Evolutionary conservation across 2,797 vertebrate species (phyloP), one percentile per base, ranked within the genome.

Genomic region (Trachurus trachurus): DNA sequence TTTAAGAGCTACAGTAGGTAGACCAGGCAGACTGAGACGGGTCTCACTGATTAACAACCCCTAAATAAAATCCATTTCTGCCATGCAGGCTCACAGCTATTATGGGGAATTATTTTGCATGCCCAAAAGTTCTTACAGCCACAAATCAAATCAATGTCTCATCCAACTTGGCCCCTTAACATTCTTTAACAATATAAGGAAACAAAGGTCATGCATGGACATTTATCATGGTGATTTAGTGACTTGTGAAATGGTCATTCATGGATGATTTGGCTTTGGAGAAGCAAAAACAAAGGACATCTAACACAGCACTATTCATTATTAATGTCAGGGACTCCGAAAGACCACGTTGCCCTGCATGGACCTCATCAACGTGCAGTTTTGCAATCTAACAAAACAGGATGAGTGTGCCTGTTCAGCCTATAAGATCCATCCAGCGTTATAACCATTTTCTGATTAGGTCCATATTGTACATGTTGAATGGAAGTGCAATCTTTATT

Each of bases 1-100:
- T 90, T 87, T 90, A 93, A 88, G 86, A 89, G 88, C 81, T 72
- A 78, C 86, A 68, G 80, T 87, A 80, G 85, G 85, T 88, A 84
- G 86, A 78, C 50, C 56, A 78, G 82, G 77, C 89, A 88, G 66
- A 84, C 72, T 82, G 54, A 62, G 73, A 88, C 66, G 26, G 76
- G 67, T 71, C 78, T 70, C n/a, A 13, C 87, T 90, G 88, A 94
- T 94, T 90, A 92, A 92, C 84, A 82, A 40, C 40, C 64, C 15
- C 76, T 81, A 89, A 92, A 89, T 83, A 89, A 85, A 90, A 90
- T 84, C 71, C 0, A 82, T 90, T 88, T 80, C 62, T 79, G 60
- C 65, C 54, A 68, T 42, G 56, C 70, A 44, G 69, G 47, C 86
- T 83, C 58, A 76, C 62, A 74, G 72, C 77, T 74, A 83, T 88